Evolutionary conservation across 2,888 invertebrate genomes (phyloP), one percentile per base, ranked within the genome.

Genomic region (Crematogaster levior): DNA sequence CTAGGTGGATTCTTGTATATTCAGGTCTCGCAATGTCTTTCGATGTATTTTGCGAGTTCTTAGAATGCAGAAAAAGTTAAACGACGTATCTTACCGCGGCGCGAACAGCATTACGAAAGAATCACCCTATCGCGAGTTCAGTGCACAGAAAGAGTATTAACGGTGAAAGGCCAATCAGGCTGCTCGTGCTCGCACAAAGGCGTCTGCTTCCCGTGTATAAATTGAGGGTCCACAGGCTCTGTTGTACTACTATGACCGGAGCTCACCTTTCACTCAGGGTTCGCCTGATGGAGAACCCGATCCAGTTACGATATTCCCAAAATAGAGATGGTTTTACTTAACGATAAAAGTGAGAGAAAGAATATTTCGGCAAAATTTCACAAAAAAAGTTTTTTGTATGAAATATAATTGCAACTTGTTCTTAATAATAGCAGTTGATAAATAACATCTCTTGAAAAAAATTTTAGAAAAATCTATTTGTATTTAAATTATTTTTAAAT

Each of bases 141-240:
- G 4, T 12, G 12, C 15, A 34, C 34, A 51, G 21, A 74, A 34
- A 58, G 30, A 21, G 27, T 58, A 43, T 46, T 46, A 58, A 34
- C 34, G 70, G 56, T 79, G 77, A 79, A 79, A 79, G 77, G 56
- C 46, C 70, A 70, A 79, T 56, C 56, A 46, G 43, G 30, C 30
- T 43, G 27, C 15, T 63, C 43, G 18, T 5, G 34, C 24, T 56
- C 43, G 34, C 70, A 79, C 77, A 79, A 79, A 79, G 77, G 46
- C 77, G 34, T 77, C 65, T 66, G 43, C 77, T 66, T 79, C 43
- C 56, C 43, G 56, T 58, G 56, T 79, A 24, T 63, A 46, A 79
- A 79, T 79, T 79, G 56, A 68, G 77, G 70, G 70, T 79, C 56
- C 56, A 53, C 18, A 7, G 24, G 6, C 30, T 15, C 70, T 18